Base-by-base conservation (phyloP, 1,140 invertebrate genomes). In the Leptinotarsa lineolata region DNA sequence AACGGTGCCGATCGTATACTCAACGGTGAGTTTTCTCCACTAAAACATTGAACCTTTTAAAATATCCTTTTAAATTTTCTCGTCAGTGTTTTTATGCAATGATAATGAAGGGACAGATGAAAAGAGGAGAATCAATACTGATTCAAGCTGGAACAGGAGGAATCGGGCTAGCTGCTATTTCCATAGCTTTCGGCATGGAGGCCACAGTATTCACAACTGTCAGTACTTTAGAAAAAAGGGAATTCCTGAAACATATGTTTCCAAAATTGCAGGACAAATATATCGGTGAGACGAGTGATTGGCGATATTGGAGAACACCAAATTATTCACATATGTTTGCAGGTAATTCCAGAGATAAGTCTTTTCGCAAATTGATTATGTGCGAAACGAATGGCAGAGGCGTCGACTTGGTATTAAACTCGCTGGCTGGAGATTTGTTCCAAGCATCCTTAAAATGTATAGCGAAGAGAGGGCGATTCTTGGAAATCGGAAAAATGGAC, bases 131-230 rank as follows among this genome's bases (percentile, higher is more conserved):
- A 79, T 89, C 88, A 39, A 89, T 99, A 44, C 88, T 99, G 1
- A 94, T 99, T 77, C 97, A 99, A 83, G 95, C 97, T 71, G 97
- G 97, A 74, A 93, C 94, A 78, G 97, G 97, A 75, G 97, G 96
- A 78, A 95, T 99, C 30, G 97, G 97, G 4, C 94, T 97, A 86
- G 96, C 96, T 6, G 95, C 96, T 74, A 98, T 99, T 79, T 87
- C 94, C 12, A 95, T 99, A 80, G 95, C 95, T 30, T 86, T 98
- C 11, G 89, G 92, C 81, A 90, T 92, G 85, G 94, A 94, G 16
- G 93, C 95, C 84, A 89, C 84, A 45, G 92, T 97, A 0, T 97
- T 90, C 84, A 96, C 95, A 1, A 97, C 95, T 1, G 94, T 96
- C 46, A 92, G 94, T 59, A 94, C 93, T 12, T 81, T 89, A 77